These are phyloP conservation scores for Pseudorectes ferrugineus DNA, from an alignment of 2,113 vertebrate genomes.

Conservation along the genomic window DNA sequence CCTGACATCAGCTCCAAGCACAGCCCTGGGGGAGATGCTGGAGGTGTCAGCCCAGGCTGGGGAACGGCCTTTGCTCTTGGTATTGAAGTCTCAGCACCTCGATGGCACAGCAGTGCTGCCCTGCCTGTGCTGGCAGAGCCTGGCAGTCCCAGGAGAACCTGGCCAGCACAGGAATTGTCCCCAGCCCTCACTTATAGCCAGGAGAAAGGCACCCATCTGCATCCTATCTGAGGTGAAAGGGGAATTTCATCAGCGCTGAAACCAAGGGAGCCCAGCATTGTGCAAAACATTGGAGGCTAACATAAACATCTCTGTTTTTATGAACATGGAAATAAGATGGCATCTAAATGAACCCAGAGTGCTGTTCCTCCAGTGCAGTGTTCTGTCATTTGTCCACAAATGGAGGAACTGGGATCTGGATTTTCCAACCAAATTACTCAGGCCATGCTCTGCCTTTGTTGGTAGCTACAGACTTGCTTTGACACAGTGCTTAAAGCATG, in stretches of 20 bases:
- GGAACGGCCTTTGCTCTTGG: not conserved
- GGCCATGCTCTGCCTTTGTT: not conserved
- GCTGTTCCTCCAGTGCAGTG: not conserved
- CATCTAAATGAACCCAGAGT: not conserved
- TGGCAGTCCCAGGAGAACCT: not conserved
- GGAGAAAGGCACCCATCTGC: not conserved
- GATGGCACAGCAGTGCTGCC: not conserved
- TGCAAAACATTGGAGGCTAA: not conserved
- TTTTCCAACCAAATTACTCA: not conserved
- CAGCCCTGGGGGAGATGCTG: not conserved
- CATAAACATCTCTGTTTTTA: not conserved
- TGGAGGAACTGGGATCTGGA: not conserved
- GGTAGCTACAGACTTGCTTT: not conserved
- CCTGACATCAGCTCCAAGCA: accelerated
- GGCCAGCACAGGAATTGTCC: not conserved
- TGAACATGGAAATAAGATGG: not conserved
- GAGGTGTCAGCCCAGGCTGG: not conserved
- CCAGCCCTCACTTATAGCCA: not conserved
- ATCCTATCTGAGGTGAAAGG: not conserved
- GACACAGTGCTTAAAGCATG: not conserved
- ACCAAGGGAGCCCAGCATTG: not conserved
- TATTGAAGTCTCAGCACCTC: not conserved
- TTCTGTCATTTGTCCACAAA: not conserved
- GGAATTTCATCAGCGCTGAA: not conserved
- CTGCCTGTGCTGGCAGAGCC: not conserved